Percentiles rank a stretch among this genome's conserved stretches.
Evolutionary conservation across 2,113 vertebrate species (phyloP).

Genomic region (Peromyscus polionotus): DNA sequence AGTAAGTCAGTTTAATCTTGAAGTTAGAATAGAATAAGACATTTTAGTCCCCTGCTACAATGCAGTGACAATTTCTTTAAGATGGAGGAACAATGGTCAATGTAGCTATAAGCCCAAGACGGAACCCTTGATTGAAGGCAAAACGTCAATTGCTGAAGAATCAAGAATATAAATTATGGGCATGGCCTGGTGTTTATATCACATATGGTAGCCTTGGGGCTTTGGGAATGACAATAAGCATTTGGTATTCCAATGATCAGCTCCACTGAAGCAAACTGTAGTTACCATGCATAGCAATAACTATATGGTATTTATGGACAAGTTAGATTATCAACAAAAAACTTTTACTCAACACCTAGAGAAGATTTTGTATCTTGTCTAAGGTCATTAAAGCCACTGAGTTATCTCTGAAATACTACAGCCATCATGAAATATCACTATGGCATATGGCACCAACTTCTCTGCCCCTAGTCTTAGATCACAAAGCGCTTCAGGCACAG

Average conservation of each 20-base stretch:
- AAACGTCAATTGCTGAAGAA: neutral
- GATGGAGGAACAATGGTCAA: neutral
- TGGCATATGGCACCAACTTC: conserved; percentile 29
- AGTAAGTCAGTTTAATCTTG: neutral
- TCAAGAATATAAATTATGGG: conserved; percentile 4
- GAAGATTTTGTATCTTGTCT: neutral
- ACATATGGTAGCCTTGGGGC: neutral
- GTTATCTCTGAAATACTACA: conserved; percentile 37
- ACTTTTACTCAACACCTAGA: conserved; percentile 8
- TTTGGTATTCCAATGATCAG: conserved; percentile 35
- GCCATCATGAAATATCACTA: conserved; percentile 43
- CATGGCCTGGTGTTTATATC: neutral
- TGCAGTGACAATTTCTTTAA: neutral
- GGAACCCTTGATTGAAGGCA: neutral
- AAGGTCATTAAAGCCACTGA: conserved; percentile 50
- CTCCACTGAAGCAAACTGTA: neutral
- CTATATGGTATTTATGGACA: conserved; percentile 34
- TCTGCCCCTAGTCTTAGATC: conserved; percentile 51
- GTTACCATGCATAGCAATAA: conserved; percentile 45
- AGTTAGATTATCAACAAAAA: conserved; percentile 23
- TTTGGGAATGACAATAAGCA: neutral
- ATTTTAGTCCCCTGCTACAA: neutral
- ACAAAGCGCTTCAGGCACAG: conserved; percentile 55
- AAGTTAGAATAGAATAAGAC: neutral
- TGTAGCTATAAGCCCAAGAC: neutral